Percentiles rank a stretch among this genome's conserved stretches.
Evolutionary conservation across 2,888 invertebrate genomes (phyloP).

Genomic region (Callosobruchus maculatus): DNA sequence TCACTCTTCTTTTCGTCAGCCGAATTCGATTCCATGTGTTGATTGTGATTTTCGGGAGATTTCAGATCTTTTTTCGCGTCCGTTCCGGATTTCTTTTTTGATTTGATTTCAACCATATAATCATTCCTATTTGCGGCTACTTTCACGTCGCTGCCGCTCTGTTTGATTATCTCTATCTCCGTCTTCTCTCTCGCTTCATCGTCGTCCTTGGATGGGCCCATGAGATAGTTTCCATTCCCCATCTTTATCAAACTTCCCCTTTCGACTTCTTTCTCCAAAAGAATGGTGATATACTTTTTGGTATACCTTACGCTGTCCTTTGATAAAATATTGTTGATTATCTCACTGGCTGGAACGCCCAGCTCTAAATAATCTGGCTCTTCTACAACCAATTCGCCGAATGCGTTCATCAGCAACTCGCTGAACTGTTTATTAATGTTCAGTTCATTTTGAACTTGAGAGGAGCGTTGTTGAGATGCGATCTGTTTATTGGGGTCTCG

Average conservation of each 20-base stretch:
- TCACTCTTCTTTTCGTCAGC: slow-evolving; percentile 32
- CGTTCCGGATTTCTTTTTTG: slow-evolving; percentile 14
- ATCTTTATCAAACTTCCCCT: slow-evolving; percentile 65
- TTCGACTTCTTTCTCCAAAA: slow-evolving; percentile 67
- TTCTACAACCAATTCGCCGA: slow-evolving; percentile 66
- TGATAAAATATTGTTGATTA: slow-evolving; percentile 61
- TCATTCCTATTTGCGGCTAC: slow-evolving; percentile 17
- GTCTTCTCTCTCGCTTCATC: slow-evolving; percentile 17
- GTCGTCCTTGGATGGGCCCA: slow-evolving; percentile 55
- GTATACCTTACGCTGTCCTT: slow-evolving; percentile 63
- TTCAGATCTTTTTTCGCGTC: background rate
- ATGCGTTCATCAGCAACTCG: slow-evolving; percentile 62
- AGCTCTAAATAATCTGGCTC: slow-evolving; percentile 69
- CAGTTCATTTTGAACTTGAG: slow-evolving; percentile 16
- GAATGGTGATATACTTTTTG: slow-evolving; percentile 60
- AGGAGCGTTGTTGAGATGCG: background rate
- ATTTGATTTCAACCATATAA: slow-evolving; percentile 17
- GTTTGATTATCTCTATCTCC: slow-evolving; percentile 22
- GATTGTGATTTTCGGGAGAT: slow-evolving; percentile 22
- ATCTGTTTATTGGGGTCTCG: slow-evolving; percentile 19
- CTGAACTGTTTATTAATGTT: slow-evolving; percentile 38
- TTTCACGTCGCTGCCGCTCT: slow-evolving; percentile 18
- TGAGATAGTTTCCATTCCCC: slow-evolving; percentile 65
- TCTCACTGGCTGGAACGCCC: slow-evolving; percentile 67
- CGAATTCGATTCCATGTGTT: slow-evolving; percentile 30